These are phyloP conservation scores for Vicugna pacos DNA, from an alignment of 2,113 vertebrate species.

Conservation along the genomic window DNA sequence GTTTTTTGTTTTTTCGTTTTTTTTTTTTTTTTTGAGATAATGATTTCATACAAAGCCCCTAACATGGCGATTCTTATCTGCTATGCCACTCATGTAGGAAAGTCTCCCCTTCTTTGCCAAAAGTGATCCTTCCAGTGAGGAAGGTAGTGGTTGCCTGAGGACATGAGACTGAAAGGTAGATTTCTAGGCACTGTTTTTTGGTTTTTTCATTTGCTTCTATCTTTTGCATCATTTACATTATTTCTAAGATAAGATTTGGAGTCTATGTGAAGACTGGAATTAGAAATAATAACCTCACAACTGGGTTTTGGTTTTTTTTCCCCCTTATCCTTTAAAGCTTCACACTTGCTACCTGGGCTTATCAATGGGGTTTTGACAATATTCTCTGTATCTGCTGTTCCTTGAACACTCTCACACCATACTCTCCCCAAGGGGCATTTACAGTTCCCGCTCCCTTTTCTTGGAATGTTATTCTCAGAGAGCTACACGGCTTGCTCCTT, in stretches of 20 bases:
- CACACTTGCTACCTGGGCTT: background rate
- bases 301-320: background rate
- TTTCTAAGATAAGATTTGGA: background rate
- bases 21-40: background rate
- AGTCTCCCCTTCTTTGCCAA: background rate
- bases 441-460: background rate
- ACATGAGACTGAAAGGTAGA: background rate
- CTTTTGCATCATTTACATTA: background rate
- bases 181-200: background rate
- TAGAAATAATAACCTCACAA: background rate
- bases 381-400: background rate
- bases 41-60: background rate
- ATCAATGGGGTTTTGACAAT: background rate
- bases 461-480: background rate
- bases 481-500: background rate
- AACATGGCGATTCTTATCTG: background rate
- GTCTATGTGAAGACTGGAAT: background rate
- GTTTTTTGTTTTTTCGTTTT: background rate
- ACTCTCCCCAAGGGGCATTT: fast-evolving
- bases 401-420: background rate
- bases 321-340: background rate
- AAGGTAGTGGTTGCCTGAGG: background rate
- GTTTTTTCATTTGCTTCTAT: background rate
- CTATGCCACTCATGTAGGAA: background rate
- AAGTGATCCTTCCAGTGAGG: background rate